These are phyloP conservation scores for Aethes cnicana DNA, from an alignment of 2,888 invertebrate species.

Conservation along the genomic window DNA sequence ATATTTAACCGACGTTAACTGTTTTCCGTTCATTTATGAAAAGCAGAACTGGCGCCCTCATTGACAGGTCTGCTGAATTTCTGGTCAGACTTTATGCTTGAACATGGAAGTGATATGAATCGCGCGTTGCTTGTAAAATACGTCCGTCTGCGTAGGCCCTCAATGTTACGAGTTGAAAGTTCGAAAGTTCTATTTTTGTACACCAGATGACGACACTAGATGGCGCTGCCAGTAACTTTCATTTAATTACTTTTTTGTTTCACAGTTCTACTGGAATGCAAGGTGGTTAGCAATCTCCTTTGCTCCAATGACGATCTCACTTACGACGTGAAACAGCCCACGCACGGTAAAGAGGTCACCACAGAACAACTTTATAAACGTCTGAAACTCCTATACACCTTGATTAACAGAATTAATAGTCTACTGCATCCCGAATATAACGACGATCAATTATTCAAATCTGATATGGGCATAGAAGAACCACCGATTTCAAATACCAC, in stretches of 20 bases:
- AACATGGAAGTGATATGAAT: no score
- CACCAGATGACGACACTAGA: no score
- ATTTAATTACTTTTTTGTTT: constrained; percentile 13
- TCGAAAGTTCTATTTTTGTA: no score
- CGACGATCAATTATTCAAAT: constrained; percentile 57
- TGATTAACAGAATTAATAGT: constrained; percentile 59
- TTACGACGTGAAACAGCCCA: constrained; percentile 49
- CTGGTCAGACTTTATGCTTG: no score
- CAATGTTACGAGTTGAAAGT: no score
- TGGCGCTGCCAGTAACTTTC: no score
- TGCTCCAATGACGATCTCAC: constrained; percentile 46
- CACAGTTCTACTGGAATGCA: constrained; percentile 68
- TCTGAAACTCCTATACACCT: constrained; percentile 64
- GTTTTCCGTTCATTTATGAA: no score
- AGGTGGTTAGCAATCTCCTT: constrained; percentile 65
- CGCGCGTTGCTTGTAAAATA: no score
- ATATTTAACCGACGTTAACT: no score
- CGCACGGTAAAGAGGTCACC: constrained; percentile 44
- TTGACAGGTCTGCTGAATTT: no score
- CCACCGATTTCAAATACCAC: constrained; percentile 48
- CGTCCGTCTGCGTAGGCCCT: no score
- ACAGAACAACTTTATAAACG: constrained; percentile 61
- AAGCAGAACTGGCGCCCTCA: no score
- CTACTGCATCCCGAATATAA: constrained; percentile 63
- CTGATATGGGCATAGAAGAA: constrained; percentile 46